Base-by-base conservation (phyloP, 23 tunicate species). In the Ascidia mentula region DNA sequence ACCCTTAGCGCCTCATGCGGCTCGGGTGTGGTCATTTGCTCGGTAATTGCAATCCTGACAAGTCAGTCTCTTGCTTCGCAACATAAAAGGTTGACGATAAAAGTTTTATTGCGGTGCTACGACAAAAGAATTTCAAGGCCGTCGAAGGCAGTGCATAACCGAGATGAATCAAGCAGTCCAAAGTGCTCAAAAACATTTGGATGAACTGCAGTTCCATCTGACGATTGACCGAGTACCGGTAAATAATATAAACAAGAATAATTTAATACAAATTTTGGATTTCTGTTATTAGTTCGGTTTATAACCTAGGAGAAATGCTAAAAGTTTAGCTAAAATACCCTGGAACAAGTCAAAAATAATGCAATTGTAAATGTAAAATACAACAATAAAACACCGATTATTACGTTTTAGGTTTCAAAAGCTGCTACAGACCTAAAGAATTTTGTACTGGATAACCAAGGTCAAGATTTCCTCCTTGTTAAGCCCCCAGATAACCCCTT, bases 401-500 rank as follows among this genome's bases (percentile, higher is more conserved):
- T 73, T 22, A 9, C 0, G 45, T 46, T 77, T 34, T 76, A 89
- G 82, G 88, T 92, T 28, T 92, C 97, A 13, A 69, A 36, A 30
- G 80, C 97, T 15, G 85, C 83, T 1, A 80, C 72, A 40, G 88
- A 92, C 39, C 73, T 92, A 0, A 69, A 83, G 42, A 78, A 87
- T 24, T 92, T 40, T 87, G 97, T 92, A 6, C 36, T 73, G 37
- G 97, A 92, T 32, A 83, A 92, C 40, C 85, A 87, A 75, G 46
- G 53, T 32, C 80, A 78, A 26, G 97, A 92, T 77, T 92, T 82
- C 69, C 75, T 92, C 12, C 37, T 92, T 65, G 97, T 87, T 0
- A 92, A 92, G 73, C 97, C 97, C 18, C 97, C 92, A 38, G 97
- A 92, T 72, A 92, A 92, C 65, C 97, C 97, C 22, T 92, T 86